phyloP scores from a whole-genome alignment of 2,113 vertebrate species.

The Oceanodroma tethys region DNA sequence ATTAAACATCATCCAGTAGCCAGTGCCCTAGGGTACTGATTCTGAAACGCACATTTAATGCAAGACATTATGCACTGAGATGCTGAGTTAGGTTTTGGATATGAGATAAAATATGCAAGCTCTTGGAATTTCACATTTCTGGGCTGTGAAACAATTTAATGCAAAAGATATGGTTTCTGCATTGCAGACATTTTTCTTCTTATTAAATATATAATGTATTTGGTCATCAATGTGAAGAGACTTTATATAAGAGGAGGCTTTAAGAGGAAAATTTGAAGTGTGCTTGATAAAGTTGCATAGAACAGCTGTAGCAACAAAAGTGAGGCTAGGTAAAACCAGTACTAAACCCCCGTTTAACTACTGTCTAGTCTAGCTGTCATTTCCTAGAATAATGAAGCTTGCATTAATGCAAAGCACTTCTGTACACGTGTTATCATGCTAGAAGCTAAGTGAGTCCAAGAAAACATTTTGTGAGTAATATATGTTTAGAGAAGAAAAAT shows the following conservation, averaged over 20 bases:
- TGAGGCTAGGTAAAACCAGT: not conserved
- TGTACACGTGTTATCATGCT: not conserved
- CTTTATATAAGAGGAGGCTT: not conserved
- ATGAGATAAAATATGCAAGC: not conserved
- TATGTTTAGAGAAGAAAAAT: not conserved
- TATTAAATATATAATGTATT: not conserved
- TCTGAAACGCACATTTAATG: not conserved
- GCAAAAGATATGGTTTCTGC: not conserved
- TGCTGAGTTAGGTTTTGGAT: not conserved
- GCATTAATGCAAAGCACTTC: not conserved
- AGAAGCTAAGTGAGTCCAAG: not conserved
- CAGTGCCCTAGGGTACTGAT: not conserved
- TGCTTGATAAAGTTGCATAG: not conserved
- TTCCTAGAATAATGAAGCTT: not conserved
- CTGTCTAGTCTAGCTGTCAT: not conserved
- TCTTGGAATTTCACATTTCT: not conserved
- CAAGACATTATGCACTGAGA: rapidly evolving
- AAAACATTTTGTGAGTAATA: not conserved
- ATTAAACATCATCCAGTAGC: not conserved
- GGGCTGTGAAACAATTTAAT: not conserved
- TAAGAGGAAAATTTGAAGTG: not conserved
- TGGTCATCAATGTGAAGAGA: not conserved
- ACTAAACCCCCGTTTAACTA: not conserved
- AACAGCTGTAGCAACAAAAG: not conserved
- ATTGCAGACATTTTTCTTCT: slow-evolving; percentile 25